Evolutionary conservation across 2,797 vertebrate genomes (phyloP).

Genomic region (Streptopelia turtur): DNA sequence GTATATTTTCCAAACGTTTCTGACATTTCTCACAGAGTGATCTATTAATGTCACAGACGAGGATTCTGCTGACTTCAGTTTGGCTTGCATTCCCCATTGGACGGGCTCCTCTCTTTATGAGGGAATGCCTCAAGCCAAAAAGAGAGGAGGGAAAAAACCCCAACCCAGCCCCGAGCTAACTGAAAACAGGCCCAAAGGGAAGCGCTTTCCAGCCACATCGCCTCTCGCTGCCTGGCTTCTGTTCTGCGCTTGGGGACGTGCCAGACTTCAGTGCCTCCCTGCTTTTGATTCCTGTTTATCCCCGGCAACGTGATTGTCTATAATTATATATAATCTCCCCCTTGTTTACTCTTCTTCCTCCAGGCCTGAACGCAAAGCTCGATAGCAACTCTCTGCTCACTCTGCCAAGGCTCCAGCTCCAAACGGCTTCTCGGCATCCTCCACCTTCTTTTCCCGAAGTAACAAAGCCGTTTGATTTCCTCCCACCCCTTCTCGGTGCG

Average conservation of each 20-base stretch:
- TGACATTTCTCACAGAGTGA: conserved; percentile 30
- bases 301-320: conserved; percentile 74
- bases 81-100: conserved; percentile 55
- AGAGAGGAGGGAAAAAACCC: not conserved
- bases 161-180: conserved; percentile 40
- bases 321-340: conserved; percentile 81
- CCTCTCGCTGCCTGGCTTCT: conserved; percentile 42
- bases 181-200: conserved; percentile 57
- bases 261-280: conserved; percentile 73
- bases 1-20: conserved; percentile 11
- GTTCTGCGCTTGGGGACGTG: conserved; percentile 64
- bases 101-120: conserved; percentile 29
- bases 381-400: conserved; percentile 33
- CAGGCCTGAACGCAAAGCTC: conserved; percentile 63
- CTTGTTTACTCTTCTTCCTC: conserved; percentile 76
- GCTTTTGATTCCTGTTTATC: conserved; percentile 79
- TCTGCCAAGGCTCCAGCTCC: conserved; percentile 29
- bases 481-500: not conserved
- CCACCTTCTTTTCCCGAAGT: conserved; percentile 43
- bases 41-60: conserved; percentile 21
- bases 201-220: conserved; percentile 2
- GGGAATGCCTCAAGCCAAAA: conserved; percentile 48
- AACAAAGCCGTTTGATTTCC: conserved; percentile 50
- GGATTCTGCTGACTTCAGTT: conserved; percentile 69
- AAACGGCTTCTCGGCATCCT: conserved; percentile 32